Base-by-base conservation (phyloP, 35 echinoderm and acorn worm genomes). In the Eucidaris tribuloides region DNA sequence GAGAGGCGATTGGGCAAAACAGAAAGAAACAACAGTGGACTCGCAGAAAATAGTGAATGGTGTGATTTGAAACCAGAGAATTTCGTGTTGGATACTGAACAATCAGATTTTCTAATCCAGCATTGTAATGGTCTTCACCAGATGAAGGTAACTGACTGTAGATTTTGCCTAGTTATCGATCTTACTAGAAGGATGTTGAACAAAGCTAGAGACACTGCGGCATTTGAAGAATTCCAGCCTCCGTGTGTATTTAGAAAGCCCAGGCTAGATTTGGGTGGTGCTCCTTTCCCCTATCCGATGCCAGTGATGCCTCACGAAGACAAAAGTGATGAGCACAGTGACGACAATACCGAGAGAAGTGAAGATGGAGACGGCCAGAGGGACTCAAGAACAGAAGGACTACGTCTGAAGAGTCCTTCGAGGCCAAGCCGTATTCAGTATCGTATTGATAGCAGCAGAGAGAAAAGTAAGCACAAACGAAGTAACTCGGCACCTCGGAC, bases 241-340 rank as follows among this genome's bases (percentile, higher is more conserved):
- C 2, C 31, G 24, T 45, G 86, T 25, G 55, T 92, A 18, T 92
- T 92, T 64, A 46, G 89, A 62, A 92, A 92, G 39, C 37, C 83
- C 22, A 44, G 83, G 57, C 61, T 92, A 19, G 89, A 92, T 74
- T 57, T 92, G 36, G 89, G 89, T 7, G 89, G 89, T 58, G 45
- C 55, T 27, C 89, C 89, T 33, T 28, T 57, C 28, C 61, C 78
- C 38, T 46, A 62, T 27, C 85, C 68, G 44, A 74, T 74, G 68
- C 68, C 68, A 41, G 68, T 74, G 68, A 74, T 74, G 68, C 68
- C 68, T 9, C 19, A 1, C 48, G n/a, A n/a, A 52, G 48, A n/a
- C 9, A 52, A n/a, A 11, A n/a, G n/a, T 52, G 48, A 52, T n/a
- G n/a, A 11, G 9, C 9, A 52, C n/a, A n/a, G 48, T n/a, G 48